phyloP scores from a whole-genome alignment of 2,113 vertebrate genomes.

The Lophotis ruficrista region DNA sequence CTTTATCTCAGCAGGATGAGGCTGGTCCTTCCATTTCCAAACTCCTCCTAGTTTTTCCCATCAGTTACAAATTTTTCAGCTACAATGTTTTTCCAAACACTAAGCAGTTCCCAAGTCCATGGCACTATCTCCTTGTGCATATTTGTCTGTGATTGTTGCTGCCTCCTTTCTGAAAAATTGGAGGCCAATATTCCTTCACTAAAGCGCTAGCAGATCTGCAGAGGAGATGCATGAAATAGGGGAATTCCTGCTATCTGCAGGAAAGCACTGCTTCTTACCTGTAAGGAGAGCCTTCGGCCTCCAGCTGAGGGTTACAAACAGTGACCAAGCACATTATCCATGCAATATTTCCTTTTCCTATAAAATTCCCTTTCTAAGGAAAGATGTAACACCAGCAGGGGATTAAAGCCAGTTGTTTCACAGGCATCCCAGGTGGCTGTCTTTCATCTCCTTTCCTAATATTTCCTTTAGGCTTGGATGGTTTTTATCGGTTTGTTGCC shows the following conservation, averaged over 20 bases:
- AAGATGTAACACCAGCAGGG: not conserved
- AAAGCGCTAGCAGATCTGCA: not conserved
- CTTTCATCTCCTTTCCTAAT: constrained; percentile 10
- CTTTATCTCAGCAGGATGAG: not conserved
- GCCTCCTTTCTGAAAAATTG: not conserved
- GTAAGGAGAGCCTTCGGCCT: not conserved
- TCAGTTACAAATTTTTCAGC: not conserved
- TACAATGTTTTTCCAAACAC: not conserved
- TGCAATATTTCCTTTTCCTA: not conserved
- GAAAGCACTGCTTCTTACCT: not conserved
- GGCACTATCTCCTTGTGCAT: not conserved
- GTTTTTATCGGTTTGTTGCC: not conserved
- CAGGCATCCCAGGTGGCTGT: not conserved
- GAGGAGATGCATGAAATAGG: not conserved
- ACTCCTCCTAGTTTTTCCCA: not conserved
- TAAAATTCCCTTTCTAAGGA: constrained; percentile 7
- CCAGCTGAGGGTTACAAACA: not conserved
- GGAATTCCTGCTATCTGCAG: not conserved
- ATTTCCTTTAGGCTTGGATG: constrained; percentile 27
- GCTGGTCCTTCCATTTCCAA: not conserved
- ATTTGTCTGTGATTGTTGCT: not conserved
- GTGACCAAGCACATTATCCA: not conserved
- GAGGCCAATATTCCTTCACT: not conserved
- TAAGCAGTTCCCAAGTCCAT: not conserved
- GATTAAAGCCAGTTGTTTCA: not conserved